Percentiles rank a stretch among this genome's conserved stretches.
Evolutionary conservation across 2,797 vertebrate species (phyloP).

Genomic region (Neosilurus hyrtlii): DNA sequence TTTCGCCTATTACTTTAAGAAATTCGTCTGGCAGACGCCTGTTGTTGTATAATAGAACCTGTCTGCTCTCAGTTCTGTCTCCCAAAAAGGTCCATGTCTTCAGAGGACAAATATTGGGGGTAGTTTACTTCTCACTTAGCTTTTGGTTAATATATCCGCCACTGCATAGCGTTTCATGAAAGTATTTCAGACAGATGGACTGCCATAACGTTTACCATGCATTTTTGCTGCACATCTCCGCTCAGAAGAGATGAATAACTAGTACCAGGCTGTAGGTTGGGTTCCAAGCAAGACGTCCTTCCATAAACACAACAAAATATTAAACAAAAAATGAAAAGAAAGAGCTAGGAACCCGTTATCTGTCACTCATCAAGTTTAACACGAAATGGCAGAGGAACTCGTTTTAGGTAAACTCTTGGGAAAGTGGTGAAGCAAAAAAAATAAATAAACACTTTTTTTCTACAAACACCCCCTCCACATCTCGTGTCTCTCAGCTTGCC

Average conservation of each 20-base stretch:
- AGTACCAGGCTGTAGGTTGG: neutral
- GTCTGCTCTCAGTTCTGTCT: constrained; percentile 45
- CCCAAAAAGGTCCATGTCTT: constrained; percentile 68
- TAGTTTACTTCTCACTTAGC: constrained; percentile 58
- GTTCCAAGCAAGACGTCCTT: neutral
- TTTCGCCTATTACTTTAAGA: constrained; percentile 94
- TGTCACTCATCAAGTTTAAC: constrained; percentile 48
- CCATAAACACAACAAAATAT: neutral
- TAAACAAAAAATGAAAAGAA: constrained; percentile 11
- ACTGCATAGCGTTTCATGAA: neutral
- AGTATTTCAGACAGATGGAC: neutral
- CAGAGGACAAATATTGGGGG: constrained; percentile 75
- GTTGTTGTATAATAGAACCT: constrained; percentile 37
- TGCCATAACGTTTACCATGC: neutral
- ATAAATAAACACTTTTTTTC: constrained; percentile 39
- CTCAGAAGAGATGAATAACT: neutral
- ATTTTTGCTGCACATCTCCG: neutral
- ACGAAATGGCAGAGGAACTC: constrained; percentile 39
- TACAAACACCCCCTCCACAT: constrained; percentile 38
- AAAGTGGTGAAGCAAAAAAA: constrained; percentile 37
- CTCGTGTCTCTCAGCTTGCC: constrained; percentile 38
- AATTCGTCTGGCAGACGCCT: constrained; percentile 49
- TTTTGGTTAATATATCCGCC: neutral
- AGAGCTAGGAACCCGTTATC: constrained; percentile 32
- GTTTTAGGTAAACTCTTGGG: constrained; percentile 40